These are phyloP conservation scores for Melanostigma gelatinosum DNA, from an alignment of 2,113 vertebrate species.

Conservation along the genomic window DNA sequence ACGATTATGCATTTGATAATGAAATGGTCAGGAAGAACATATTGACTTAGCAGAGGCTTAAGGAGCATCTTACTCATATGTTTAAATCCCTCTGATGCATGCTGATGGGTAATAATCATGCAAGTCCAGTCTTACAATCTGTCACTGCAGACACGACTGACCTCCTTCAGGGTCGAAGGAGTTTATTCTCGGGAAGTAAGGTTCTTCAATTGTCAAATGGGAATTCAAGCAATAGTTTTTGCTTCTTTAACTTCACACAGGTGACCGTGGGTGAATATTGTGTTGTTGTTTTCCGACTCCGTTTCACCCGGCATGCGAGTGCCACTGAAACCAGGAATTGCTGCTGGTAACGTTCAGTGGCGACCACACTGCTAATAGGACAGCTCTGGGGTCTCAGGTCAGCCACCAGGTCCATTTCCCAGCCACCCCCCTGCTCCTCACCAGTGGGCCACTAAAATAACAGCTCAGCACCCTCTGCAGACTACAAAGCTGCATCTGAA, in stretches of 20 bases:
- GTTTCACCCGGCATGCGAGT: background rate
- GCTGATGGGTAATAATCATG: slow-evolving; percentile 79
- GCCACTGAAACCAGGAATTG: slow-evolving; percentile 16
- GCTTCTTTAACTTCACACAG: slow-evolving; percentile 26
- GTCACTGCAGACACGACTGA: slow-evolving; percentile 66
- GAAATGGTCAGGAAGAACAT: slow-evolving; percentile 79
- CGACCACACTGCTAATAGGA: slow-evolving; percentile 77
- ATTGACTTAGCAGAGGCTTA: slow-evolving; percentile 82
- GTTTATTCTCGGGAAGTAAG: slow-evolving; percentile 48
- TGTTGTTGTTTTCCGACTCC: background rate
- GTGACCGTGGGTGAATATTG: background rate
- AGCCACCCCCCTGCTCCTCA: slow-evolving; percentile 82
- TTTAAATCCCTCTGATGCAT: slow-evolving; percentile 79
- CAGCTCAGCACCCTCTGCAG: slow-evolving; percentile 79
- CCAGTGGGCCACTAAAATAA: slow-evolving; percentile 83
- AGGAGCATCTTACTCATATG: slow-evolving; percentile 72
- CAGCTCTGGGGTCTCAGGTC: slow-evolving; percentile 82
- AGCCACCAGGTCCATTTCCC: slow-evolving; percentile 81
- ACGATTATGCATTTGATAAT: slow-evolving; percentile 81
- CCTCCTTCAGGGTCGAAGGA: slow-evolving; percentile 74
- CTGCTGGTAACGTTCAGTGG: slow-evolving; percentile 5
- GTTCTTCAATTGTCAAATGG: slow-evolving; percentile 33
- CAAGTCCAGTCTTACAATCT: slow-evolving; percentile 72
- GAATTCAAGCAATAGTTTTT: slow-evolving; percentile 21
- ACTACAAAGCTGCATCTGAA: slow-evolving; percentile 84